phyloP scores from a whole-genome alignment of 2,113 vertebrate genomes.

The Pyxicephalus adspersus region DNA sequence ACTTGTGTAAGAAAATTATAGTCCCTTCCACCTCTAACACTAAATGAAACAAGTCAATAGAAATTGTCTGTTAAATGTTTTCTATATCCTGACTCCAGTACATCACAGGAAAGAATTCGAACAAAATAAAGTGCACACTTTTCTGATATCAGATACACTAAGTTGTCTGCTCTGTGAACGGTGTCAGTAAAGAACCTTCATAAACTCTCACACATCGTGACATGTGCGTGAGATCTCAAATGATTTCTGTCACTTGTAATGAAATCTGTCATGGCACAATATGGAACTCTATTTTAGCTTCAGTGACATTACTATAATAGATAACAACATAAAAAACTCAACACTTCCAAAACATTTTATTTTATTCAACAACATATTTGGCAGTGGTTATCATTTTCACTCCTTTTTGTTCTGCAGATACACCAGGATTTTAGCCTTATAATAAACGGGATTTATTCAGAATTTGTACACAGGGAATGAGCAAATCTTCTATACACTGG shows the following conservation, averaged over 20 bases:
- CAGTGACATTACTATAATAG: slow-evolving; percentile 55
- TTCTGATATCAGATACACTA: slow-evolving; percentile 24
- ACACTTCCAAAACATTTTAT: too few species aligned
- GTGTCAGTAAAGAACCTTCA: slow-evolving; percentile 23
- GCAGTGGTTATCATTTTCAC: too few species aligned
- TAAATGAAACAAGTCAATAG: not conserved
- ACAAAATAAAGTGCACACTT: slow-evolving; percentile 45
- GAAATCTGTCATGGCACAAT: slow-evolving; percentile 62
- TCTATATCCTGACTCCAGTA: slow-evolving; percentile 58
- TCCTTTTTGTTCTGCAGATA: too few species aligned
- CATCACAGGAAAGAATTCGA: slow-evolving; percentile 59
- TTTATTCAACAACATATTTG: too few species aligned
- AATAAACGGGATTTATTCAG: too few species aligned
- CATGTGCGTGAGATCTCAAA: slow-evolving; percentile 19
- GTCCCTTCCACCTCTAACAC: not conserved
- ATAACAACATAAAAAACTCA: slow-evolving; percentile 60
- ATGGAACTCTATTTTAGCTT: slow-evolving; percentile 47
- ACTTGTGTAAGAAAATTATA: not conserved
- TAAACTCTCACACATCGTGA: slow-evolving; percentile 18
- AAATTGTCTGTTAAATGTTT: slow-evolving; percentile 53
- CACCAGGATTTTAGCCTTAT: too few species aligned
- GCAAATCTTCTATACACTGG: too few species aligned
- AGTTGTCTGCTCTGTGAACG: slow-evolving; percentile 7
- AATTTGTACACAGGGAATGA: too few species aligned
- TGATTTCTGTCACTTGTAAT: slow-evolving; percentile 66